Evolutionary conservation across 92 coral and sea anemone genomes (phyloP).

Genomic region (Epizoanthus illoricatus): DNA sequence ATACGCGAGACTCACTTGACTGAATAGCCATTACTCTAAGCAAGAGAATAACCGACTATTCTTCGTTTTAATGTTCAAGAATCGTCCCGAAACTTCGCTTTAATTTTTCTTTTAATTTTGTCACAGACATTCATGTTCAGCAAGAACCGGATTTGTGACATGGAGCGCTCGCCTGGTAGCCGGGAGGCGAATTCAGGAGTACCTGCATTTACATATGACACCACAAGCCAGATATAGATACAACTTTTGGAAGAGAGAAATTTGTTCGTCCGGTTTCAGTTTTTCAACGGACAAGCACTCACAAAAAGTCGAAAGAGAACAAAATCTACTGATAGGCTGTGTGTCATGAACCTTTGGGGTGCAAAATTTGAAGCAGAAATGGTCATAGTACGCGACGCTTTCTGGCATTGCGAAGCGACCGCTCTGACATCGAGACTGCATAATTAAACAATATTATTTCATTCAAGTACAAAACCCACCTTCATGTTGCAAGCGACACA

Average conservation of each 20-base stretch:
- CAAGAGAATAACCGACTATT: too few species aligned
- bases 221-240: constrained; percentile 33
- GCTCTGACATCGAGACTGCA: constrained; percentile 41
- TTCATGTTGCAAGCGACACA: constrained; percentile 46
- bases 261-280: neutral
- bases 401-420: constrained; percentile 31
- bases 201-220: constrained; percentile 19
- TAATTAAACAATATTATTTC: constrained; percentile 40
- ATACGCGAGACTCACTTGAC: too few species aligned
- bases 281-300: neutral
- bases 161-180: too few species aligned
- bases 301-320: neutral
- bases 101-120: neutral
- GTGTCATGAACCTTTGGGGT: neutral
- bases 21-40: too few species aligned
- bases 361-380: neutral
- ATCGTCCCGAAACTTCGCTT: too few species aligned
- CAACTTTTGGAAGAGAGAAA: neutral
- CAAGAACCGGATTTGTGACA: constrained; percentile 3
- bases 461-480: constrained; percentile 46
- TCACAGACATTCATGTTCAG: neutral
- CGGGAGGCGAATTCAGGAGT: neutral
- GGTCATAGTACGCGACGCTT: constrained; percentile 19
- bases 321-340: neutral
- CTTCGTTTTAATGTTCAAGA: too few species aligned